Base-by-base conservation (phyloP, 2,888 invertebrate species). In the Deroplatys truncata region DNA sequence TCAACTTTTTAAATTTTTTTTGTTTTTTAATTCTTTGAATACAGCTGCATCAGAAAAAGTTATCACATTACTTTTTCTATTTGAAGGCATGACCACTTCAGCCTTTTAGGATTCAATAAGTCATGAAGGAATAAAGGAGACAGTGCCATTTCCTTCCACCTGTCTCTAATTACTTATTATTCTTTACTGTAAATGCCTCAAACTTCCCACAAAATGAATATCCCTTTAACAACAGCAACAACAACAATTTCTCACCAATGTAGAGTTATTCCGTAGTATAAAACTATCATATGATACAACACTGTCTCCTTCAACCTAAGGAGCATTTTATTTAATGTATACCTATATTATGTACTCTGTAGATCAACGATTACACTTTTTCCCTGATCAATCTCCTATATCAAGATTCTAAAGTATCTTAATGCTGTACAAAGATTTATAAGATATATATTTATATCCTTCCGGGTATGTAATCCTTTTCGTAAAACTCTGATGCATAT, bases 31-130 rank as follows among this genome's bases (percentile, higher is more conserved):
- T 72, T 86, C 29, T 82, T 85, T 86, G 89, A 89, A 49, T 89
- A 89, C 9, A 86, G 43, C 84, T 89, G 89, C 89, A 84, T 86
- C 84, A 86, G 86, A 89, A 89, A 89, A 82, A 89, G 86, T 89
- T 90, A 90, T 90, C 90, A 90, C 90, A 90, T 89, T 88, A 88
- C 87, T 82, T 89, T 88, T 90, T 86, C 89, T 84, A 88, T 84
- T 82, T 84, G 85, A 87, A 90, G 86, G 90, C 86, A 29, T 87
- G 87, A 87, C 84, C 84, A 86, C 89, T n/a, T 86, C 87, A 89
- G 89, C 89, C 89, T 89, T 82, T 84, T 83, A 83, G 28, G 56
- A 35, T 83, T 56, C 49, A 83, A 84, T 84, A 88, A 88, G 31
- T 83, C 82, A 86, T 82, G 25, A 28, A 29, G 43, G 31, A n/a